Evolutionary conservation across 1,140 invertebrate genomes (phyloP).

Genomic region (Cylas formicarius): DNA sequence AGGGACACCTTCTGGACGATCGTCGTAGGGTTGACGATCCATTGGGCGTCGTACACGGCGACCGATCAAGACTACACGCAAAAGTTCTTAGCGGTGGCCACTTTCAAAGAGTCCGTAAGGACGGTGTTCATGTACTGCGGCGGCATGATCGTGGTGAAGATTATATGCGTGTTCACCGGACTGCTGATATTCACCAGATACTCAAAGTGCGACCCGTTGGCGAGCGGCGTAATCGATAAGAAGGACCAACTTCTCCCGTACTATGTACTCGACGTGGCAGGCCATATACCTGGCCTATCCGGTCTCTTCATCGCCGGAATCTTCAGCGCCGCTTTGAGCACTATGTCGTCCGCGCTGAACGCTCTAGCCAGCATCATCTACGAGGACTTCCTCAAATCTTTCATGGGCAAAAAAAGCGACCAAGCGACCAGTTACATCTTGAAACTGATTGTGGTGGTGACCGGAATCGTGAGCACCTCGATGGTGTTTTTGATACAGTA

Average conservation of each 20-base stretch:
- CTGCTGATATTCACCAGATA: conserved; percentile 71
- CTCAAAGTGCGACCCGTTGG: conserved; percentile 62
- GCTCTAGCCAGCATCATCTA: conserved; percentile 59
- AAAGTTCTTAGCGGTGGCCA: conserved; percentile 51
- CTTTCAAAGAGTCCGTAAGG: conserved; percentile 45
- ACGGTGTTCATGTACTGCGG: conserved; percentile 42
- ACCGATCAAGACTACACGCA: conserved; percentile 54
- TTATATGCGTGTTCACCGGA: conserved; percentile 51
- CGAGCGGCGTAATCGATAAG: conserved; percentile 46
- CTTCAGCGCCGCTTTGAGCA: conserved; percentile 57
- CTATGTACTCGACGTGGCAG: conserved; percentile 51
- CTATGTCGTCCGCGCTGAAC: conserved; percentile 58
- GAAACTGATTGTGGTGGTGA: conserved; percentile 52
- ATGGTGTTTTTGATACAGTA: conserved; percentile 56
- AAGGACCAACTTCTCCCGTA: conserved; percentile 47
- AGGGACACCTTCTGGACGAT: conserved; percentile 76
- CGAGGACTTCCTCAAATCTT: conserved; percentile 53
- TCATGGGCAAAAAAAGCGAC: conserved; percentile 42
- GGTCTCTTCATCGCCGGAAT: conserved; percentile 59
- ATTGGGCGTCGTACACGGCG: conserved; percentile 50
- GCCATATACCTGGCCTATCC: conserved; percentile 47
- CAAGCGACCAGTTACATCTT: conserved; percentile 43
- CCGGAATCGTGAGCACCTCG: conserved; percentile 50
- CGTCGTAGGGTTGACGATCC: conserved; percentile 49
- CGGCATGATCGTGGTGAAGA: conserved; percentile 44